phyloP scores from a whole-genome alignment of 2,113 vertebrate genomes.

The Acrocephalus kingi region DNA sequence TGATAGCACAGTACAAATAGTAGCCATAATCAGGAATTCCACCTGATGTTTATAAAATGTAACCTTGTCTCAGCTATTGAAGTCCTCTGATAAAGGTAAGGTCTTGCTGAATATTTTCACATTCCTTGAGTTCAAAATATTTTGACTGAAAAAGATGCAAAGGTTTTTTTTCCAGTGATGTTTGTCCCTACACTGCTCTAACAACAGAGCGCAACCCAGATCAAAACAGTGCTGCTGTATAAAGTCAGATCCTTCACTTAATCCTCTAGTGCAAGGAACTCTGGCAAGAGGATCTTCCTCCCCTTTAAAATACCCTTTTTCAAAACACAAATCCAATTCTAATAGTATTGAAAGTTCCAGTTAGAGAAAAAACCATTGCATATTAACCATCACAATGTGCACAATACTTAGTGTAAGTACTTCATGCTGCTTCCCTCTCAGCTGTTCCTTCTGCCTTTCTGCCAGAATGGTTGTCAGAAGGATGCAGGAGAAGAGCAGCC shows the following conservation, averaged over 20 bases:
- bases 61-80: not conserved
- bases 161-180: not conserved
- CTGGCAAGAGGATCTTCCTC: not conserved
- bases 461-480: not conserved
- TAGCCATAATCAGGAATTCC: not conserved
- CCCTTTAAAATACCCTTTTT: not conserved
- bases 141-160: not conserved
- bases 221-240: not conserved
- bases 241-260: not conserved
- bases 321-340: not conserved
- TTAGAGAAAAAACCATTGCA: not conserved
- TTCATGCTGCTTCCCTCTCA: not conserved
- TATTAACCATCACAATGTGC: not conserved
- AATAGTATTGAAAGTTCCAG: not conserved
- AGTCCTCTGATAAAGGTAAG: not conserved
- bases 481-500: not conserved
- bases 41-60: slow-evolving; percentile 3
- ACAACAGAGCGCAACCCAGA: not conserved
- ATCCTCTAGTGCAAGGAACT: not conserved
- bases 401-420: not conserved
- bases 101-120: not conserved
- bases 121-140: not conserved
- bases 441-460: not conserved
- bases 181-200: not conserved
- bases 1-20: not conserved